Base-by-base conservation (phyloP, 1,140 invertebrate species). In the Trachymyrmex septentrionalis region DNA sequence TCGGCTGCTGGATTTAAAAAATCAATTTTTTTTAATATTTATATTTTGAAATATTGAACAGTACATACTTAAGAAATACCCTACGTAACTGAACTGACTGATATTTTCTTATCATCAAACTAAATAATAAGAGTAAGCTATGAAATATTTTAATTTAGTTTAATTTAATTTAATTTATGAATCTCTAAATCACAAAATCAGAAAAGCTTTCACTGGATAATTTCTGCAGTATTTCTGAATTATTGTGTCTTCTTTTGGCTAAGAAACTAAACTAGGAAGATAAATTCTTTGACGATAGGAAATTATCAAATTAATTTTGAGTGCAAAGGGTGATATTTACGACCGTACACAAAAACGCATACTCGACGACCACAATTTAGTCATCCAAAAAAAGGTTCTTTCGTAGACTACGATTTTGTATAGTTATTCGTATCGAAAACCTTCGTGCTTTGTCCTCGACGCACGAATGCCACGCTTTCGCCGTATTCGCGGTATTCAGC, bases 361-460 rank as follows among this genome's bases (percentile, higher is more conserved):
- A 21, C 16, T 63, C 34, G 21, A 80, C 30, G 48, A 9, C 21
- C 14, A 30, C 48, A 48, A 44, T 24, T 55, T 30, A 30, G n/a
- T 80, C 30, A 48, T 24, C 30, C 3, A 12, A 24, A 77, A 48
- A 53, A 67, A 67, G 14, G 19, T 69, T 3, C 48, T 80, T 80
- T 55, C 67, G 67, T 67, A 85, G 71, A 90, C 85, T 91, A 87
- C 73, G 86, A 91, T 91, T 92, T 91, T 91, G 59, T 91, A 91
- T 77, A 85, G 73, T 86, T 88, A 44, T 86, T 86, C 55, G 64
- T 86, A 88, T 86, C 10, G 27, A 27, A 86, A 77, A 55, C 21
- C 9, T 34, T 77, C 30, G 57, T 44, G 48, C 21, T 80, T 80
- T 55, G 59, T 53, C 6, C 21, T 84, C 21, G 57, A 24, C 44